These are phyloP conservation scores for Ophioderma brevispina DNA, from an alignment of 35 echinoderm and acorn worm genomes.

Conservation along the genomic window DNA sequence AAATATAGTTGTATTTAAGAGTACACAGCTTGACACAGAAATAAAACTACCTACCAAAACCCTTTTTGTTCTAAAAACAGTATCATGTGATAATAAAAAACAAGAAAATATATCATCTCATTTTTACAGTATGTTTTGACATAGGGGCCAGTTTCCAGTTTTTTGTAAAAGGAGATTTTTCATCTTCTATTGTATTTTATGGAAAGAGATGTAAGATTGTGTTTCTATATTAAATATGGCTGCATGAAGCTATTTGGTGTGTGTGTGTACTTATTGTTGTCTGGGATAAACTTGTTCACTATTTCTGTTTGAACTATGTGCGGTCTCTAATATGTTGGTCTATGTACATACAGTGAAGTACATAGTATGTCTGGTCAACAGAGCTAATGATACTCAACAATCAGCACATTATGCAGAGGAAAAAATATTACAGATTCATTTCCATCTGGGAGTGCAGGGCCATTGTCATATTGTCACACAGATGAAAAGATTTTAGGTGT, in stretches of 20 bases:
- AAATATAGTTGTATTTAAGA: background rate
- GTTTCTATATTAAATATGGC: conserved; percentile 9
- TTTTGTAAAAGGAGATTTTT: background rate
- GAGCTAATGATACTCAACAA: too few relatives aligned
- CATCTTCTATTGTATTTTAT: conserved; percentile 3
- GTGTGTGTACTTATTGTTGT: background rate
- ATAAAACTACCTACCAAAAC: background rate
- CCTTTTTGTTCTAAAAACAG: background rate
- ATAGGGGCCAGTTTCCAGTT: conserved; percentile 12
- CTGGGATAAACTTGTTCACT: too few relatives aligned
- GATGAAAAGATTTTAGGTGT: too few relatives aligned
- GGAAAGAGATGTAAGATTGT: background rate
- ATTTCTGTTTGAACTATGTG: too few relatives aligned
- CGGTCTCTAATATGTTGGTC: too few relatives aligned
- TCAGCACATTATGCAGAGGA: too few relatives aligned
- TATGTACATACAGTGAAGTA: too few relatives aligned
- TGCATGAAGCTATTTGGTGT: background rate
- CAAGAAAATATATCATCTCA: background rate
- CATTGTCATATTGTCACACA: too few relatives aligned
- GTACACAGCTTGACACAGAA: background rate
- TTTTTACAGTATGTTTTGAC: conserved; percentile 4
- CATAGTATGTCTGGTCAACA: too few relatives aligned
- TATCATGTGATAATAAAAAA: background rate
- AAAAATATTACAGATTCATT: too few relatives aligned
- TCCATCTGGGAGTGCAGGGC: too few relatives aligned